These are phyloP conservation scores for Clarias pachynema DNA, from an alignment of 2,797 vertebrate genomes.

Conservation along the genomic window DNA sequence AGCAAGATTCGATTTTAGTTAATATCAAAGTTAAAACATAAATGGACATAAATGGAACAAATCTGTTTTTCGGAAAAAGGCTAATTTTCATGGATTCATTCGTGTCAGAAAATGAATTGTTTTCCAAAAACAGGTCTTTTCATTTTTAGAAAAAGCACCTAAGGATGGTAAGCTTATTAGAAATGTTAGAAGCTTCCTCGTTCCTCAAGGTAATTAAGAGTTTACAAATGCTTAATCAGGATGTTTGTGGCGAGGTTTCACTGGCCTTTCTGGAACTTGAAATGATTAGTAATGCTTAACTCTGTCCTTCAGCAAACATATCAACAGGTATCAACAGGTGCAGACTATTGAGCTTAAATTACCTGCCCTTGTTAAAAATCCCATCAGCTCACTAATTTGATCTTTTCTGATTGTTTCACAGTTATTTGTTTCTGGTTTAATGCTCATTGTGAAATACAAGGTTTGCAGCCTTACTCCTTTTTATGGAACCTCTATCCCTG, in stretches of 20 bases:
- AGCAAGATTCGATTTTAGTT: background rate
- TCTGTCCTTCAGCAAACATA: slow-evolving; percentile 32
- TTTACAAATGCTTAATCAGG: background rate
- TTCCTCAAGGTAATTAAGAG: background rate
- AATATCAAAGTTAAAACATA: background rate
- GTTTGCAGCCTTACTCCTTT: background rate
- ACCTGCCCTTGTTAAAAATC: slow-evolving; percentile 32
- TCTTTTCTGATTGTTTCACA: background rate
- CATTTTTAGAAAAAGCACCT: background rate
- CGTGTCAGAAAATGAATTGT: background rate
- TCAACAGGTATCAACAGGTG: background rate
- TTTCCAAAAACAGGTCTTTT: background rate
- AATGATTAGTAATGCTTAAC: slow-evolving; percentile 48
- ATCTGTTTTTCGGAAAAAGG: background rate
- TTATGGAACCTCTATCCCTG: background rate
- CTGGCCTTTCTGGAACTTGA: slow-evolving; percentile 41
- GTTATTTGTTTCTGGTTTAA: background rate
- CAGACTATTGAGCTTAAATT: slow-evolving; percentile 33
- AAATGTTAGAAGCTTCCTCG: background rate
- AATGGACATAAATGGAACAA: background rate
- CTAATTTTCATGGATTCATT: background rate
- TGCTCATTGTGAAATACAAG: background rate
- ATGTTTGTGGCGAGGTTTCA: slow-evolving; percentile 20
- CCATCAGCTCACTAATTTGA: slow-evolving; percentile 26
- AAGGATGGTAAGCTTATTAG: background rate